Conservation (phyloP, 2,113 vertebrate genomes). For the Halcyon senegalensis region DNA sequence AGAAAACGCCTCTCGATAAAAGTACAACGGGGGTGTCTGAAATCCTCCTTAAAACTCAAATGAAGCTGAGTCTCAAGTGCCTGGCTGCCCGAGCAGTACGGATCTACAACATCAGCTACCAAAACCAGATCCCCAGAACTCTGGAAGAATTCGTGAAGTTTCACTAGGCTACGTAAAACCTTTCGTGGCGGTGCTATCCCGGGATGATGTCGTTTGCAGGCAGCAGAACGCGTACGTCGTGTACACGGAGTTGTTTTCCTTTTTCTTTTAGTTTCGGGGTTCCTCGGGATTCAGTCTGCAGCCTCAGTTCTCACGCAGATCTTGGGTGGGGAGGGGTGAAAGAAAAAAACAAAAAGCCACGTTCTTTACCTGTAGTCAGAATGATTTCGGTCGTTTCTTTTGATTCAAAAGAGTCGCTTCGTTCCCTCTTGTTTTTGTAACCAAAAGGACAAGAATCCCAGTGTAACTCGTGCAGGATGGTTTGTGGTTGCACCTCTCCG, state of each 20-base stretch:
- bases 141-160: constrained; percentile 98
- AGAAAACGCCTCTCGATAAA: constrained; percentile 95
- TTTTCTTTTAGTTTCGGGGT: constrained; percentile 5
- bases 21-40: constrained; percentile 96
- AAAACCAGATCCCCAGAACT: constrained; percentile 94
- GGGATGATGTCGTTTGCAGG: constrained; percentile 53
- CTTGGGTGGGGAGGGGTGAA: neutral
- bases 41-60: constrained; percentile 97
- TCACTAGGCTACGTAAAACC: constrained; percentile 78
- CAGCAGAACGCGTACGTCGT: constrained; percentile 45
- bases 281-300: constrained; percentile 24
- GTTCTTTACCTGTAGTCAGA: neutral
- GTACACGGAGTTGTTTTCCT: neutral
- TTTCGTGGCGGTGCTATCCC: constrained; percentile 72
- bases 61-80: constrained; percentile 99
- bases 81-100: constrained; percentile 95
- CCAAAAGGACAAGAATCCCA: neutral
- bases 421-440: neutral
- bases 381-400: constrained; percentile 5
- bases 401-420: neutral
- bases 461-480: neutral
- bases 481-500: neutral
- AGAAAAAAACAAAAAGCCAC: neutral
- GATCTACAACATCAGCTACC: constrained; percentile 91
- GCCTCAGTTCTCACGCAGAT: neutral